Conservation (phyloP, 35 echinoderm and acorn worm genomes). For the Eucidaris tribuloides region DNA sequence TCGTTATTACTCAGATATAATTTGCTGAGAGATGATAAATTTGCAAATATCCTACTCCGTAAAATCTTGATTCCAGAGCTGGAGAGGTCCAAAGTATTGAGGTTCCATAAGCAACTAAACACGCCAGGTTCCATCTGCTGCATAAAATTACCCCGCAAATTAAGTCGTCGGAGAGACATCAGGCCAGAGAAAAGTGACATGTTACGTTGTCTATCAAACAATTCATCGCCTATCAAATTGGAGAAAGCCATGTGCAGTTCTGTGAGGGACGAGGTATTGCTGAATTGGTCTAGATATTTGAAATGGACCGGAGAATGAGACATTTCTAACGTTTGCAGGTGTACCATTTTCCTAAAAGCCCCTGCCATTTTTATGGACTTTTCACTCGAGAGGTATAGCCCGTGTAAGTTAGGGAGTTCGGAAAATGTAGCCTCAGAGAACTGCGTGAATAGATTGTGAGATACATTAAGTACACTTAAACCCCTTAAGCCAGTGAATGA, state of each 20-base stretch:
- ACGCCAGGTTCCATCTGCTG: background rate
- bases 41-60: background rate
- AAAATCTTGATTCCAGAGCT: background rate
- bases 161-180: background rate
- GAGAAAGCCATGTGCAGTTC: background rate
- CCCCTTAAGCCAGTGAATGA: background rate
- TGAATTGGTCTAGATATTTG: background rate
- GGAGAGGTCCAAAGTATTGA: background rate
- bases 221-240: background rate
- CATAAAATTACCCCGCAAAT: background rate
- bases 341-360: background rate
- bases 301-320: background rate
- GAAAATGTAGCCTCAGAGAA: background rate
- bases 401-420: background rate
- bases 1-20: background rate
- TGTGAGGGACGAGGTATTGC: background rate
- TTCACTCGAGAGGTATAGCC: background rate
- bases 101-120: background rate
- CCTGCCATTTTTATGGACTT: background rate
- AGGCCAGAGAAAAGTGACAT: background rate
- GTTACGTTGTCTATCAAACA: background rate
- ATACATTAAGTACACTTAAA: background rate
- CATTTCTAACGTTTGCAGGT: background rate
- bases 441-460: background rate
- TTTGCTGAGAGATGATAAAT: background rate